A percentile compares a stretch with the other conserved stretches of the same genome.
Evolutionary conservation across 2,113 vertebrate genomes (phyloP).

Genomic region (Balaeniceps rex): DNA sequence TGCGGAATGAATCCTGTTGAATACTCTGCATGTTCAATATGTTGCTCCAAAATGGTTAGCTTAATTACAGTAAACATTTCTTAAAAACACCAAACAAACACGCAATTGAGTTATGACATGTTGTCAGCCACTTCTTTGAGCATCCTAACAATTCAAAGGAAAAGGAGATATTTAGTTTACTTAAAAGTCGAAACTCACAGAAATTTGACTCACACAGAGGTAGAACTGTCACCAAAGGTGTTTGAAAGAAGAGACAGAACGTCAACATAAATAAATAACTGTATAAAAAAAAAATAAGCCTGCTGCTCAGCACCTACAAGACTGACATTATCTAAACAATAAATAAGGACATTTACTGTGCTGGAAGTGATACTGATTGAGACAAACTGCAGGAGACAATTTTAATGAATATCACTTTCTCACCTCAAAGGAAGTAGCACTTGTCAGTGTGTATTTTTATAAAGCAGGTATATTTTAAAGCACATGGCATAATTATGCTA

Average conservation of each 20-base stretch:
- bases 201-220: background rate
- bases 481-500: background rate
- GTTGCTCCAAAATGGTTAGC: background rate
- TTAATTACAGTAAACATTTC: constrained; percentile 8
- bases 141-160: background rate
- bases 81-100: background rate
- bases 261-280: constrained; percentile 60
- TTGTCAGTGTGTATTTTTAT: background rate
- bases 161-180: background rate
- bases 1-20: background rate
- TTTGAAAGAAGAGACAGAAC: constrained; percentile 55
- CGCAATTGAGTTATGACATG: background rate
- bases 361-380: background rate
- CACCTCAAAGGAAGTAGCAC: background rate
- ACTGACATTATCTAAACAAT: constrained; percentile 7
- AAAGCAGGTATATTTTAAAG: background rate
- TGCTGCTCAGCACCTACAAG: background rate
- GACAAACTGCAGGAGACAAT: background rate
- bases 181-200: background rate
- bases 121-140: background rate
- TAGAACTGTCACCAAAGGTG: background rate
- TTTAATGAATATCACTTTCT: constrained; percentile 16
- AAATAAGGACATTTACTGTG: background rate
- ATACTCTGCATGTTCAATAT: background rate
- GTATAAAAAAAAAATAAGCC: constrained; percentile 62